Evolutionary conservation across 2,113 vertebrate species (phyloP).

Genomic region (Ondatra zibethicus): DNA sequence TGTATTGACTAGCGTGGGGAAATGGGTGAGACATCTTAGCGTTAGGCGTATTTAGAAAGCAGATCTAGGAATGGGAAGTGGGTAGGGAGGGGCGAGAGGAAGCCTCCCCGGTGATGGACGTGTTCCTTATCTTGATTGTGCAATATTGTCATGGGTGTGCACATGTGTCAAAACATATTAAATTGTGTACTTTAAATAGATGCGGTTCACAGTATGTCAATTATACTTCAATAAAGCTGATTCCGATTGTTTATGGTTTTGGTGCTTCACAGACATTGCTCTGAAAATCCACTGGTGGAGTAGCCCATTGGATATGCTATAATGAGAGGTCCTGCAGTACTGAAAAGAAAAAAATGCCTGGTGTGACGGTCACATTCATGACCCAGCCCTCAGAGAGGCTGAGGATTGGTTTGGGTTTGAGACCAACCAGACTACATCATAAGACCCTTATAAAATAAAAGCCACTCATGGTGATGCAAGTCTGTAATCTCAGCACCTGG

Average conservation of each 20-base stretch:
- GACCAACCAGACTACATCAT: neutral
- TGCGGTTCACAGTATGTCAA: neutral
- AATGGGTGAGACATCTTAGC: neutral
- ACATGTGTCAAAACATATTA: neutral
- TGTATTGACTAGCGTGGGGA: neutral
- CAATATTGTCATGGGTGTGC: neutral
- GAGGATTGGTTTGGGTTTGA: neutral
- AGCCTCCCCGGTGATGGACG: neutral
- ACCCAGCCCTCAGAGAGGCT: neutral
- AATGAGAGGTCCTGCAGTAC: neutral
- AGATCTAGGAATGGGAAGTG: neutral
- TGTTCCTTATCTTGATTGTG: neutral
- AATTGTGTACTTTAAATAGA: neutral
- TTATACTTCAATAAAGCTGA: neutral
- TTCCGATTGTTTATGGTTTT: conserved; percentile 5
- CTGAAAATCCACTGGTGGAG: neutral
- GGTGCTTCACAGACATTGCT: conserved; percentile 21
- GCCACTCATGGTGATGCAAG: too few relatives aligned
- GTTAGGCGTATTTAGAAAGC: neutral
- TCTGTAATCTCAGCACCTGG: neutral
- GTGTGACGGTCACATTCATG: neutral
- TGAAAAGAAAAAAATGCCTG: neutral
- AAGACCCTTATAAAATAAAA: neutral
- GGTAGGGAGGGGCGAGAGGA: accelerated
- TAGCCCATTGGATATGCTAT: neutral